A percentile compares a stretch with the other conserved stretches of the same genome.
phyloP scores from a whole-genome alignment of 1,140 invertebrate genomes.

The Probaryconus sp. region DNA sequence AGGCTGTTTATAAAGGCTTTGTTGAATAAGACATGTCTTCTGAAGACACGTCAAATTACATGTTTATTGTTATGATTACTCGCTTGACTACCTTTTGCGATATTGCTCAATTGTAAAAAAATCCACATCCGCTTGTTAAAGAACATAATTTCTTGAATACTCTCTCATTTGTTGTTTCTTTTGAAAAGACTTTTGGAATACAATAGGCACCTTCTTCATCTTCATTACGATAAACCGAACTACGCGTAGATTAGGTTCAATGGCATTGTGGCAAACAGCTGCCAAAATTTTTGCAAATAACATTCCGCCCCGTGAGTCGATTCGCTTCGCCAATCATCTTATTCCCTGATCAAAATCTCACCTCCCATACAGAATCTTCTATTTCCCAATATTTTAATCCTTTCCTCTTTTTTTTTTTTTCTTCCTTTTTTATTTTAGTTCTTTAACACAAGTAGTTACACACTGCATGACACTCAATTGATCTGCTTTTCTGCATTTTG shows the following conservation, averaged over 20 bases:
- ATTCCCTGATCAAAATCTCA: conserved; percentile 56
- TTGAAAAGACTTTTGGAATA: conserved; percentile 8
- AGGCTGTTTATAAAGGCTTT: conserved; percentile 23
- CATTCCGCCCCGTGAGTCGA: conserved; percentile 68
- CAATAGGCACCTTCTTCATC: conserved; percentile 32
- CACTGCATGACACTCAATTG: conserved; percentile 55
- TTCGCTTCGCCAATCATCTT: conserved; percentile 69
- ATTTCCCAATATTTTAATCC: conserved; percentile 46
- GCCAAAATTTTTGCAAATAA: conserved; percentile 14
- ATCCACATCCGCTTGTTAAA: conserved; percentile 33
- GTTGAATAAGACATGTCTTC: too few species aligned
- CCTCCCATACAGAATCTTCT: conserved; percentile 59
- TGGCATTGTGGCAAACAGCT: conserved; percentile 8
- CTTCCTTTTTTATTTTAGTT: conserved; percentile 48
- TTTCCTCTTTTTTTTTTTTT: conserved; percentile 43
- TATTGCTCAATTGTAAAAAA: conserved; percentile 26
- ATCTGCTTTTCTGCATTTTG: conserved; percentile 53
- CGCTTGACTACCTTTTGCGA: conserved; percentile 52
- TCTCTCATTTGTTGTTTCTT: conserved; percentile 17
- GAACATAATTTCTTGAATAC: conserved; percentile 4
- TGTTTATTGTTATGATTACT: conserved; percentile 37
- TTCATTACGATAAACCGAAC: conserved; percentile 40
- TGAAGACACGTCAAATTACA: too few species aligned
- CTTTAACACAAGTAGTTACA: conserved; percentile 56
- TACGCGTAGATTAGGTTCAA: conserved; percentile 32